These are phyloP conservation scores for Rhabdomys pumilio DNA, from an alignment of 2,797 vertebrate species.

Conservation along the genomic window DNA sequence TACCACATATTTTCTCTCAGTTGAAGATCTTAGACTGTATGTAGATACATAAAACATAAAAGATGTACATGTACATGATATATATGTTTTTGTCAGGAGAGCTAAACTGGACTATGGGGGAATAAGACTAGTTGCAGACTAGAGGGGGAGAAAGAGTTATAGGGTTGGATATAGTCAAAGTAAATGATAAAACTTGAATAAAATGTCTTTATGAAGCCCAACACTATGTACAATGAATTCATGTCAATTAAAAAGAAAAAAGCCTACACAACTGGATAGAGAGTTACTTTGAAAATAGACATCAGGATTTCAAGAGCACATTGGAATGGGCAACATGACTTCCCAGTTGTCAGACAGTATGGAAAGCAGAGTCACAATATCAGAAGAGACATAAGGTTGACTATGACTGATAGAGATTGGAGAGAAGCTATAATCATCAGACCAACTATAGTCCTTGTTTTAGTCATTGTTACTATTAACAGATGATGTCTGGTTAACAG, in stretches of 20 bases:
- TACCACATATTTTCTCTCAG: not conserved
- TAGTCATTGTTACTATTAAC: not conserved
- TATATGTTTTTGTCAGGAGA: not conserved
- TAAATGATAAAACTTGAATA: not conserved
- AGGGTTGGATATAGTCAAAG: not conserved
- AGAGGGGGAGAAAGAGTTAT: not conserved
- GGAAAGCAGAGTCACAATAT: not conserved
- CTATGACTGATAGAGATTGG: slow-evolving; percentile 36
- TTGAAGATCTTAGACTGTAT: not conserved
- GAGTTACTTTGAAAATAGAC: slow-evolving; percentile 59
- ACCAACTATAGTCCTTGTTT: slow-evolving; percentile 28
- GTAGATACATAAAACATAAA: not conserved
- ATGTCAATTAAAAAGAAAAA: not conserved
- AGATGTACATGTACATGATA: not conserved
- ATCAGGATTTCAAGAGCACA: slow-evolving; percentile 57
- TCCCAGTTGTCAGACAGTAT: slow-evolving; percentile 35
- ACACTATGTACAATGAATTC: not conserved
- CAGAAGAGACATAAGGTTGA: not conserved
- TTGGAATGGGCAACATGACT: not conserved
- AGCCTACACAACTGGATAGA: not conserved
- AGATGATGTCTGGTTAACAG: not conserved
- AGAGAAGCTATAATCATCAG: slow-evolving; percentile 10
- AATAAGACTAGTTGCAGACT: not conserved
- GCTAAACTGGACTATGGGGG: not conserved
- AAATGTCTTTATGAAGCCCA: not conserved